Percentiles rank a stretch among this genome's conserved stretches.
Conservation (phyloP, 2,113 vertebrate genomes). For the Stercorarius parasiticus region DNA sequence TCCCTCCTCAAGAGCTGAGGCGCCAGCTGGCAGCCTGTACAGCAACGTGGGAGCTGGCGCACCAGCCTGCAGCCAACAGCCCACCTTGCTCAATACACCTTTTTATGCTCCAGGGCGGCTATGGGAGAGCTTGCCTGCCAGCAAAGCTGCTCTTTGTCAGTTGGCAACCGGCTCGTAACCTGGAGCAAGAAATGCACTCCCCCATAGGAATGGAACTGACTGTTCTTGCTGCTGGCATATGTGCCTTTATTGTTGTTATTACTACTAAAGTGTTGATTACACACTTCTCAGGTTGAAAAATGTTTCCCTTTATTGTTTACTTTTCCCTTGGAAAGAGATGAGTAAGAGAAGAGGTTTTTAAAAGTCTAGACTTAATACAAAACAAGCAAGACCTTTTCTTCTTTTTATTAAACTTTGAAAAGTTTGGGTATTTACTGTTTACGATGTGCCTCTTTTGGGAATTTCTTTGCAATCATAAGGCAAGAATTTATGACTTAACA, state of each 20-base stretch:
- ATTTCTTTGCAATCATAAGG: not conserved
- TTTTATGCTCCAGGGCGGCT: not conserved
- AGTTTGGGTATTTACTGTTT: not conserved
- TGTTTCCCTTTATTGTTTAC: not conserved
- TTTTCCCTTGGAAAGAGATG: not conserved
- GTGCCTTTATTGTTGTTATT: not conserved
- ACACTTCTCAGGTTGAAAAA: not conserved
- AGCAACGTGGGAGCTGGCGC: accelerated
- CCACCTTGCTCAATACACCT: not conserved
- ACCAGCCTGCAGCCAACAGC: not conserved
- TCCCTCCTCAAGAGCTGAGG: not conserved
- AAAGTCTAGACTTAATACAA: not conserved
- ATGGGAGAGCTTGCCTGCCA: not conserved
- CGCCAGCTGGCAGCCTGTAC: not conserved
- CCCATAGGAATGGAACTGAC: accelerated
- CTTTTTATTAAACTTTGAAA: not conserved
- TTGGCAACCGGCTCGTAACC: not conserved
- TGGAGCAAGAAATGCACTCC: not conserved
- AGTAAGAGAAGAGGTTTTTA: not conserved
- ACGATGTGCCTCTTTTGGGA: not conserved
- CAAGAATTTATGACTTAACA: not conserved
- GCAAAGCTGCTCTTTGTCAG: not conserved
- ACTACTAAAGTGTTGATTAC: not conserved
- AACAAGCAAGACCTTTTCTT: not conserved
- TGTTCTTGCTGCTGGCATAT: too few species aligned